Conservation (phyloP, 2,113 vertebrate species). For the Neolamprologus hecqui region DNA sequence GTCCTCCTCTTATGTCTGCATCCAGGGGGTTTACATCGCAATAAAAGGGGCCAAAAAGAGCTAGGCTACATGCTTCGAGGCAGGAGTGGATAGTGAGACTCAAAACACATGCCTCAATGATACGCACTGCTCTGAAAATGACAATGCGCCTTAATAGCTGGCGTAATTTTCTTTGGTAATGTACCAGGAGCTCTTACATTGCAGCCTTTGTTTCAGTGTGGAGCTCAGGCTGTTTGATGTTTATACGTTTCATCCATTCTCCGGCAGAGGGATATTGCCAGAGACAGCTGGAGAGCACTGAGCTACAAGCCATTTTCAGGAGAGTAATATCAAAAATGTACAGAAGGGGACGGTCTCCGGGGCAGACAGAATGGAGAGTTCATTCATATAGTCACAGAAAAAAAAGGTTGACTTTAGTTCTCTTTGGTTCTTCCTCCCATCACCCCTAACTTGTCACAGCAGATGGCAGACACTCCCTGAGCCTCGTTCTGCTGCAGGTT, state of each 20-base stretch:
- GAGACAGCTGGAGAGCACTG: constrained; percentile 1
- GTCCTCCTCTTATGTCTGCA: constrained; percentile 3
- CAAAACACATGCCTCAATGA: constrained; percentile 24
- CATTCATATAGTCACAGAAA: not conserved
- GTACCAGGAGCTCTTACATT: not conserved
- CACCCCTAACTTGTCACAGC: not conserved
- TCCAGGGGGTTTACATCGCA: constrained; percentile 44
- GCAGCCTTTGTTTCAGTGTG: constrained; percentile 4
- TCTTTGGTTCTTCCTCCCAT: not conserved
- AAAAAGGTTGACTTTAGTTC: not conserved
- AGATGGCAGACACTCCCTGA: not conserved
- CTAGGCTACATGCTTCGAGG: constrained; percentile 13
- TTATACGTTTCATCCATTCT: constrained; percentile 31
- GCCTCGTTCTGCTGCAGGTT: not conserved
- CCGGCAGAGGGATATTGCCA: not conserved
- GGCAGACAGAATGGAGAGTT: not conserved
- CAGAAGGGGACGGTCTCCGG: not conserved
- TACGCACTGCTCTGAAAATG: constrained; percentile 7
- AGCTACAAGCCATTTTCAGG: constrained; percentile 16
- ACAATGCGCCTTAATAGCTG: constrained; percentile 5
- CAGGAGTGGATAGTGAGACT: constrained; percentile 9
- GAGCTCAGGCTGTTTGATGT: constrained; percentile 21
- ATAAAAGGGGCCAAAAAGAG: constrained; percentile 43
- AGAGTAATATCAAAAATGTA: constrained; percentile 8
- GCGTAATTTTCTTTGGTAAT: constrained; percentile 13